These are phyloP conservation scores for Caenorhabditis sp. DNA, from an alignment of 2,888 invertebrate genomes.

Conservation along the genomic window DNA sequence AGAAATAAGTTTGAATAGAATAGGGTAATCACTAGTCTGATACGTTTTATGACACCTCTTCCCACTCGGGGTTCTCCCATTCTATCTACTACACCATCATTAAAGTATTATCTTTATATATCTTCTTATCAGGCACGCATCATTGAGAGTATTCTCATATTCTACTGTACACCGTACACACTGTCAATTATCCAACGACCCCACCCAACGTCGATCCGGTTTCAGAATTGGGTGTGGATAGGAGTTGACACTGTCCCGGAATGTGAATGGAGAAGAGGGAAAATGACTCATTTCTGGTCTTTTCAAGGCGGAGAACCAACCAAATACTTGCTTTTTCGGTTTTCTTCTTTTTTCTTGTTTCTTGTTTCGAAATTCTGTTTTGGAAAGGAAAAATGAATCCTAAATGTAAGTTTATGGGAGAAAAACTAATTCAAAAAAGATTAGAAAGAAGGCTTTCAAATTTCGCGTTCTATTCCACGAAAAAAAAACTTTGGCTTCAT, in stretches of 20 bases:
- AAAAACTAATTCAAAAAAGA: constrained; percentile 17
- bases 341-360: background rate
- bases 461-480: too few relatives aligned
- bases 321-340: too few relatives aligned
- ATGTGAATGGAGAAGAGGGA: background rate
- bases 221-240: constrained; percentile 17
- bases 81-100: constrained; percentile 26
- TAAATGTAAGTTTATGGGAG: background rate
- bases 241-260: background rate
- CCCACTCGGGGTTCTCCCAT: background rate
- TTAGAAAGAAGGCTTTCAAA: background rate
- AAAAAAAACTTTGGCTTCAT: constrained; percentile 2
- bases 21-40: background rate
- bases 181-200: background rate
- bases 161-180: background rate
- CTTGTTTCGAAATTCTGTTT: background rate
- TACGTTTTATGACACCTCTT: constrained; percentile 26
- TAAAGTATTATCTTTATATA: constrained; percentile 23
- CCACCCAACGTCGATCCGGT: background rate
- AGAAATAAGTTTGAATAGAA: constrained; percentile 3
- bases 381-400: background rate
- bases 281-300: background rate
- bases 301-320: too few relatives aligned
- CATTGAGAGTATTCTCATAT: background rate
- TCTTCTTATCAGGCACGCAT: constrained; percentile 22